Base-by-base conservation (phyloP, 2,888 invertebrate genomes). In the Carpatolechia fugitivella region DNA sequence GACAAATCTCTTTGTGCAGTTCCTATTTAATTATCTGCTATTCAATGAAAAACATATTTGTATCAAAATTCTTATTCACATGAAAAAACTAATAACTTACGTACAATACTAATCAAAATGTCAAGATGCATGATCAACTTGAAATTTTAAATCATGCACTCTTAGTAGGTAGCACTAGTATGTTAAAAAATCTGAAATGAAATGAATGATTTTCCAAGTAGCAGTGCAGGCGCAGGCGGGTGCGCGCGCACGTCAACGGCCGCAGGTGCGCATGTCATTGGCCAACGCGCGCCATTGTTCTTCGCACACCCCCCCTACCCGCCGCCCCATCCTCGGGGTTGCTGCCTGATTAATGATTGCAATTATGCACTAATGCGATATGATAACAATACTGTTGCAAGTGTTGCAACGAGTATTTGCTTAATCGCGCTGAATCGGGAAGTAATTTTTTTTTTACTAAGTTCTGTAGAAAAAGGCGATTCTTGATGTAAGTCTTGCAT, bases 191-290 rank as follows among this genome's bases (percentile, higher is more conserved):
- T 24, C 3, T 4, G 6, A 24, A 24, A 6, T 24, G 24, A 4
- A 24, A 24, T 4, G 24, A 24, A 4, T 24, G 24, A 4, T 24
- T 24, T 4, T 24, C 24, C 24, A 24, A 6, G 24, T 24, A 4
- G 24, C 6, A 24, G 24, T 6, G 24, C 24, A 6, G 24, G 24
- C 24, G 24, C 24, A 24, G 24, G 6, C 24, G 24, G 73, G 78
- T 78, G 80, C 76, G 56, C 58, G 80, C 83, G 82, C 85, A 80
- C 81, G 87, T 87, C 87, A 86, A 83, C 78, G 86, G 69, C 85
- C 87, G 84, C 83, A 78, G 82, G 77, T 82, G 81, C 68, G 72
- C 73, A 78, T 67, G 76, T 82, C 85, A 82, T 82, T 85, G 84
- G 81, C 80, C 84, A 78, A 69, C 61, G 64, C 59, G 61, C 70